Evolutionary conservation across 1,140 invertebrate genomes (phyloP).

Genomic region (Drosophila saltans): DNA sequence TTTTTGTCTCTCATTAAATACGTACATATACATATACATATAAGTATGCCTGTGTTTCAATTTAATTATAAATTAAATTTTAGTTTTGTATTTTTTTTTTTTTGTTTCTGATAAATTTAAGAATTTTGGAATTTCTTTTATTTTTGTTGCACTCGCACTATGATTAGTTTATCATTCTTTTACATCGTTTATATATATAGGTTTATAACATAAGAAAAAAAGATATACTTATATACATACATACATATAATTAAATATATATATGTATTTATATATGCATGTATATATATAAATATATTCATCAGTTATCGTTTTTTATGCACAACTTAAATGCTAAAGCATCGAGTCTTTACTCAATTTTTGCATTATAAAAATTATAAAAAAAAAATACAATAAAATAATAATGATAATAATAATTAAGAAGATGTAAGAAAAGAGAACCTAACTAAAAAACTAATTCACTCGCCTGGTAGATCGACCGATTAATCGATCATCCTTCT

Average conservation of each 20-base stretch:
- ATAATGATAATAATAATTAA: slow-evolving; percentile 6
- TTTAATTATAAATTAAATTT: slow-evolving; percentile 60
- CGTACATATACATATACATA: slow-evolving; percentile 16
- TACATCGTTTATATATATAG: slow-evolving; percentile 31
- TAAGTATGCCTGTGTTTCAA: slow-evolving; percentile 33
- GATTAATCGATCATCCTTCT: slow-evolving; percentile 2
- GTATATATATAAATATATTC: neutral
- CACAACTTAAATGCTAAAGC: slow-evolving; percentile 59
- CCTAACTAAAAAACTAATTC: slow-evolving; percentile 65
- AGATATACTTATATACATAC: slow-evolving; percentile 19
- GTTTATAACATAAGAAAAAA: slow-evolving; percentile 48
- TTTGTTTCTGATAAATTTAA: slow-evolving; percentile 51
- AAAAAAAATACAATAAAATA: slow-evolving; percentile 37
- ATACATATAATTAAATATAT: neutral
- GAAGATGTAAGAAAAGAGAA: slow-evolving; percentile 17
- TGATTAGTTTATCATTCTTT: slow-evolving; percentile 53
- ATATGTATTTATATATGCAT: neutral
- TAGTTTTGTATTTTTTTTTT: neutral
- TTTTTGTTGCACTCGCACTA: slow-evolving; percentile 53
- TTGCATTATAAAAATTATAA: slow-evolving; percentile 34
- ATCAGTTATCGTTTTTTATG: slow-evolving; percentile 45
- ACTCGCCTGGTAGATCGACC: slow-evolving; percentile 46
- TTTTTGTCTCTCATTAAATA: slow-evolving; percentile 34
- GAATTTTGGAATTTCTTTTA: slow-evolving; percentile 74
- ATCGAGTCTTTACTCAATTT: slow-evolving; percentile 23